Percentiles rank a stretch among this genome's conserved stretches.
Evolutionary conservation across 2,113 vertebrate species (phyloP).

Genomic region (Acrocephalus kingi): DNA sequence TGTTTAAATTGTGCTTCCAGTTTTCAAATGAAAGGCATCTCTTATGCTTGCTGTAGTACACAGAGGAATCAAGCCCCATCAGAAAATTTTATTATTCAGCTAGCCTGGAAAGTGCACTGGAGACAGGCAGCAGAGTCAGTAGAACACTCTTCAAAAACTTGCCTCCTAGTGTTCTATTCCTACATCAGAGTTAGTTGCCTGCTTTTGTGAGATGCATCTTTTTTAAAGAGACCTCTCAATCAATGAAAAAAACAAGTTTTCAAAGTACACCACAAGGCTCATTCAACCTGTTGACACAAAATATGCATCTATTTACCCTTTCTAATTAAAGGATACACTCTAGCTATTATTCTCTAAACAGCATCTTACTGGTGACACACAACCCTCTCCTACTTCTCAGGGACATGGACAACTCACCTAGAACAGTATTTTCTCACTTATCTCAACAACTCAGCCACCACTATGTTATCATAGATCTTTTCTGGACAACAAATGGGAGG

Average conservation of each 20-base stretch:
- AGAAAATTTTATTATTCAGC: not conserved
- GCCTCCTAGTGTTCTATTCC: not conserved
- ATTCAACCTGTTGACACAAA: not conserved
- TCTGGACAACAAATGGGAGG: not conserved
- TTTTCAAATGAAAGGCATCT: not conserved
- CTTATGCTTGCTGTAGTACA: not conserved
- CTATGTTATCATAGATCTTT: not conserved
- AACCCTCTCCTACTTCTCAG: not conserved
- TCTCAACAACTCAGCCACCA: not conserved
- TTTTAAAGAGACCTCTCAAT: not conserved
- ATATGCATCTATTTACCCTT: not conserved
- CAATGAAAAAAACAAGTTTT: not conserved
- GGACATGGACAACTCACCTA: not conserved
- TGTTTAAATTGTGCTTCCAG: not conserved
- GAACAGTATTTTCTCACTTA: not conserved
- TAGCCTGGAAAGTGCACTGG: not conserved
- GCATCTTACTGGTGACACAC: not conserved
- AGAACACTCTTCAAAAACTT: not conserved
- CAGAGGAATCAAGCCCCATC: not conserved
- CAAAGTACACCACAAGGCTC: not conserved
- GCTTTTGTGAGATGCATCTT: not conserved
- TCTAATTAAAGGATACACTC: not conserved
- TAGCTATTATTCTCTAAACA: not conserved
- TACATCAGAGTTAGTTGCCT: accelerated
- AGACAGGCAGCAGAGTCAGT: not conserved